Base-by-base conservation (phyloP, 1,140 invertebrate species). In the Trichonephila clavata region DNA sequence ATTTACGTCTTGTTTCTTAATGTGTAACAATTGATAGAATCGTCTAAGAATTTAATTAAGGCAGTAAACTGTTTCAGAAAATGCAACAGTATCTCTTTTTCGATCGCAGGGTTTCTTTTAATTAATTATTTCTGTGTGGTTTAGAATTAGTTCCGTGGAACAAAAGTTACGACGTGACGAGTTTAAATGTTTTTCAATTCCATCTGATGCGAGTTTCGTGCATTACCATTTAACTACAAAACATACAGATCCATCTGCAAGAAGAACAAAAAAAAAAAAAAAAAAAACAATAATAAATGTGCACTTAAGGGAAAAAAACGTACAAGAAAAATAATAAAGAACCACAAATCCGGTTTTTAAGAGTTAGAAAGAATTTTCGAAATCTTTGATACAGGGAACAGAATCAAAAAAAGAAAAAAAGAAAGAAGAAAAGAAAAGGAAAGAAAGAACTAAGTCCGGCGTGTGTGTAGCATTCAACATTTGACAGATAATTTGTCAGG, bases 401-500 rank as follows among this genome's bases (percentile, higher is more conserved):
- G 2, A 39, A 39, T 39, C 1, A 39, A 39, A 39, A 39, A 50
- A 50, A 16, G 6, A 18, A 39, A 14, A 3, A 32, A 39, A 77
- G 20, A 39, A 20, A 18, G 39, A 20, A 18, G 39, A 50, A 10
- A 10, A 50, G 1, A 50, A 10, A 32, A 32, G 13, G 20, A 27
- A 4, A 32, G 32, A 77, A 77, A 20, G 18, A 32, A 77, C 16
- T 27, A 84, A 50, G 81, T 3, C 10, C 81, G 20, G 20, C 24
- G n/a, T 57, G 43, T 84, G 43, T 84, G 71, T 32, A 77, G 71
- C 32, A 77, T 87, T 87, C 65, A 39, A n/a, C 27, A 21, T 89
- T 60, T 89, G 87, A 89, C 87, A 77, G 87, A 77, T 89, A 77
- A 89, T 89, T 89, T 89, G 87, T 89, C 87, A 89, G 87, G 43